Percentiles rank a stretch among this genome's conserved stretches.
These are phyloP conservation scores for Tineola bisselliella DNA, from an alignment of 2,888 invertebrate species.

Conservation along the genomic window DNA sequence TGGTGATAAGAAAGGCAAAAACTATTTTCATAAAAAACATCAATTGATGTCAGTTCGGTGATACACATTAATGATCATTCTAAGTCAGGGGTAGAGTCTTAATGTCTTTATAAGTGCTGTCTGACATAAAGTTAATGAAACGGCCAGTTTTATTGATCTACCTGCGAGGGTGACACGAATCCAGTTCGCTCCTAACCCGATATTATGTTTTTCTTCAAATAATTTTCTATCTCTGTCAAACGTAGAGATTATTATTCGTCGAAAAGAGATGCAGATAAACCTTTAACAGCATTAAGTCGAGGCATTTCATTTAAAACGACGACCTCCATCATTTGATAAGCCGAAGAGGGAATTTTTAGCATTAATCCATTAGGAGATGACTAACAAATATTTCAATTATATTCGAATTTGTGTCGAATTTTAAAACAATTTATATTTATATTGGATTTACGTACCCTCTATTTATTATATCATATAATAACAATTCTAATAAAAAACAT, in stretches of 20 bases:
- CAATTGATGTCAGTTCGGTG: conserved; percentile 26
- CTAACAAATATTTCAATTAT: conserved; percentile 38
- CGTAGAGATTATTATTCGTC: conserved; percentile 15
- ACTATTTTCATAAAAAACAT: conserved; percentile 19
- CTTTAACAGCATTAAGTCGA: conserved; percentile 42
- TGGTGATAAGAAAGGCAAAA: conserved; percentile 28
- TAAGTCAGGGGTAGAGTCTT: conserved; percentile 37
- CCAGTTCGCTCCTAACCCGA: conserved; percentile 44
- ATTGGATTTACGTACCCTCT: neutral
- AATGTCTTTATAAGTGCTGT: conserved; percentile 67
- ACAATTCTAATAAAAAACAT: neutral
- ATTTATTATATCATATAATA: neutral
- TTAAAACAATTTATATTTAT: neutral
- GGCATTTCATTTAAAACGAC: conserved; percentile 56
- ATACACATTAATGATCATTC: conserved; percentile 29
- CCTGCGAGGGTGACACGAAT: conserved; percentile 58
- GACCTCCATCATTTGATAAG: conserved; percentile 63
- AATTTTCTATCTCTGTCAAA: conserved; percentile 37
- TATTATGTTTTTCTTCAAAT: conserved; percentile 59
- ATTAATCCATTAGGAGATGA: conserved; percentile 47
- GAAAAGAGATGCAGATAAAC: conserved; percentile 27
- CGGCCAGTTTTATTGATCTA: conserved; percentile 61
- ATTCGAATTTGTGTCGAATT: conserved; percentile 16
- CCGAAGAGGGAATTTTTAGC: conserved; percentile 54
- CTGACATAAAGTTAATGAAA: conserved; percentile 60